A percentile compares a stretch with the other conserved stretches of the same genome.
phyloP scores from a whole-genome alignment of 2,113 vertebrate species.

The Lanius collurio region DNA sequence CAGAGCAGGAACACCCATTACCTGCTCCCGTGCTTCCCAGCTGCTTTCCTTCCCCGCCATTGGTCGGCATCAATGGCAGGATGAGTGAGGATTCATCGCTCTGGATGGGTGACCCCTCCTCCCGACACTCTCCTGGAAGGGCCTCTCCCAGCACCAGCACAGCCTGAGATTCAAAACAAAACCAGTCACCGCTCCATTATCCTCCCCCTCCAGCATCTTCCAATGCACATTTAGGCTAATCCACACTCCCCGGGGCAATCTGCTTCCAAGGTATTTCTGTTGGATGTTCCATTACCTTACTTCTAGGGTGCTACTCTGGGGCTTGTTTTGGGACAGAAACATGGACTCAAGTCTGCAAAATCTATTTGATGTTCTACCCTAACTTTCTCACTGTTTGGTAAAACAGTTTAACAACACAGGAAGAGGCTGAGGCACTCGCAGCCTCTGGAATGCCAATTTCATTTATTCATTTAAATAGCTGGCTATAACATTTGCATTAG shows the following conservation, averaged over 20 bases:
- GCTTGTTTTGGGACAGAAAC: not conserved
- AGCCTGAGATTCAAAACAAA: slow-evolving; percentile 77
- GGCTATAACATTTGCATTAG: not conserved
- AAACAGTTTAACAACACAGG: not conserved
- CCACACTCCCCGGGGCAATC: not conserved
- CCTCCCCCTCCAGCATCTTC: not conserved
- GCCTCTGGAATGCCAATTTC: not conserved
- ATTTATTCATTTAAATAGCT: not conserved
- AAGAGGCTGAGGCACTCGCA: not conserved
- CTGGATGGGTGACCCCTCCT: slow-evolving; percentile 63
- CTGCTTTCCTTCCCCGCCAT: slow-evolving; percentile 37
- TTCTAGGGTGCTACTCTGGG: not conserved
- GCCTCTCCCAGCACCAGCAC: slow-evolving; percentile 78
- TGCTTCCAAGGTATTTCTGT: slow-evolving; percentile 6
- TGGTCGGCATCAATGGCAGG: slow-evolving; percentile 63
- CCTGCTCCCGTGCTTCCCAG: slow-evolving; percentile 66
- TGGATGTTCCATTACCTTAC: not conserved
- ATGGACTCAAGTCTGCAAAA: not conserved
- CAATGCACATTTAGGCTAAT: slow-evolving; percentile 2
- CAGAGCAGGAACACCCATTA: slow-evolving; percentile 53
- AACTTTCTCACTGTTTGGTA: not conserved
- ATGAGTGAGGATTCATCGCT: slow-evolving; percentile 77
- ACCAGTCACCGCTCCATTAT: not conserved
- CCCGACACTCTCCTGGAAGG: slow-evolving; percentile 73
- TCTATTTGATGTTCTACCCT: not conserved